These are phyloP conservation scores for Amphipyra berbera DNA, from an alignment of 2,888 invertebrate species.

Conservation along the genomic window DNA sequence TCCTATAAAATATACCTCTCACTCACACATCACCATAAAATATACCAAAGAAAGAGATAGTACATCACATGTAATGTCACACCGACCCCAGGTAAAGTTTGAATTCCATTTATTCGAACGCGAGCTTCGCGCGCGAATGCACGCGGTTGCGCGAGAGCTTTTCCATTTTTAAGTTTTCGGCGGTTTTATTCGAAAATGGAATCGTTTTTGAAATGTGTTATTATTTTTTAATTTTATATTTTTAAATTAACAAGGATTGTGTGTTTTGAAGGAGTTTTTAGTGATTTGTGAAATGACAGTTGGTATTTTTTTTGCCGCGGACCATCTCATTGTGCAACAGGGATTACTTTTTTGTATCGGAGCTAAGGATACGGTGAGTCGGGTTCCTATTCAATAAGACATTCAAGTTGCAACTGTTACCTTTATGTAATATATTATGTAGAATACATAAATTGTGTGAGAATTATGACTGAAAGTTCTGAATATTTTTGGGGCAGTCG, in stretches of 20 bases:
- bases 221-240: slow-evolving; percentile 52
- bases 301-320: slow-evolving; percentile 72
- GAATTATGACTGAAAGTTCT: slow-evolving; percentile 6
- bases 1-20: slow-evolving; percentile 74
- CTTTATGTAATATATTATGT: slow-evolving; percentile 46
- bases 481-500: not conserved
- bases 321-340: slow-evolving; percentile 79
- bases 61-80: slow-evolving; percentile 76
- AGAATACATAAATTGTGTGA: slow-evolving; percentile 36
- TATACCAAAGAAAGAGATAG: slow-evolving; percentile 66
- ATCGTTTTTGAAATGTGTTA: slow-evolving; percentile 48
- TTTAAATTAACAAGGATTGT: slow-evolving; percentile 51
- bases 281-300: slow-evolving; percentile 72
- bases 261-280: slow-evolving; percentile 65
- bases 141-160: slow-evolving; percentile 74
- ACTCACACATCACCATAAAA: slow-evolving; percentile 41
- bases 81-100: slow-evolving; percentile 82
- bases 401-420: slow-evolving; percentile 66
- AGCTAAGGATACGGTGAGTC: slow-evolving; percentile 80
- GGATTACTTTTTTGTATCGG: slow-evolving; percentile 77
- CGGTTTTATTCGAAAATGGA: slow-evolving; percentile 67
- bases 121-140: slow-evolving; percentile 86
- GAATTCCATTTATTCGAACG: slow-evolving; percentile 83
- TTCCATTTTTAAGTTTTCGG: slow-evolving; percentile 50
- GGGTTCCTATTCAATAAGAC: slow-evolving; percentile 66